phyloP scores from a whole-genome alignment of 2,888 invertebrate species.

The Bombylius major region DNA sequence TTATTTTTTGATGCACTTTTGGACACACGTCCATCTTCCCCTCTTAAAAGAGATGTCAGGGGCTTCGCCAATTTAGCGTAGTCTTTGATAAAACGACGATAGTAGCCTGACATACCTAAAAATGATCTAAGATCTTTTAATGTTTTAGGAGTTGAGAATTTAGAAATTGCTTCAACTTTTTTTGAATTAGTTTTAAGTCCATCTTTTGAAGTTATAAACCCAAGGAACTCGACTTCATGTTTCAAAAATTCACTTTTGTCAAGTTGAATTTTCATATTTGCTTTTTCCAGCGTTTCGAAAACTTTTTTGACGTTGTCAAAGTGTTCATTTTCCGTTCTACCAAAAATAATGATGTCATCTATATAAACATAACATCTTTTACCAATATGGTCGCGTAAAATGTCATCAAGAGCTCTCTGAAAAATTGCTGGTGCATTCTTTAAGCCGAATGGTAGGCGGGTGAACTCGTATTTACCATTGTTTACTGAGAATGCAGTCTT shows the following conservation, averaged over 20 bases:
- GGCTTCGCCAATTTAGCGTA: too few relatives aligned
- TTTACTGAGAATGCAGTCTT: slow-evolving; percentile 10
- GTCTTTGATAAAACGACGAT: too few relatives aligned
- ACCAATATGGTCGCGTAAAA: slow-evolving; percentile 7
- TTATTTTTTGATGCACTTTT: too few relatives aligned
- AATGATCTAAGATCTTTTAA: too few relatives aligned
- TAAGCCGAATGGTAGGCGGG: slow-evolving; percentile 8
- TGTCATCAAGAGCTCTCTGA: slow-evolving; percentile 12
- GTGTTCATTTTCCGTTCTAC: not conserved
- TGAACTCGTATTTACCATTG: slow-evolving; percentile 10
- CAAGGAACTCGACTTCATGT: slow-evolving; percentile 5
- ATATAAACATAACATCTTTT: not conserved
- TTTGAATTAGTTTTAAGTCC: slow-evolving; percentile 8
- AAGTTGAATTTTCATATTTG: not conserved
- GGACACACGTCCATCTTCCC: too few relatives aligned
- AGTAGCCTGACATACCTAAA: too few relatives aligned
- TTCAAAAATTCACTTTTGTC: slow-evolving; percentile 2
- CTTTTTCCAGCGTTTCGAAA: slow-evolving; percentile 6
- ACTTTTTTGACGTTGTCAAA: slow-evolving; percentile 1
- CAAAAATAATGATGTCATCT: not conserved
- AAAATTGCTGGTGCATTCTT: slow-evolving; percentile 12
- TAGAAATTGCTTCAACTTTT: too few relatives aligned
- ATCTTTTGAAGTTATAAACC: slow-evolving; percentile 3
- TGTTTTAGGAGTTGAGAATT: too few relatives aligned
- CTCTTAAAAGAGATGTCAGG: too few relatives aligned